Evolutionary conservation across 2,888 invertebrate species (phyloP), one percentile per base, ranked within the genome.

Genomic region (Apotomis betuletana): DNA sequence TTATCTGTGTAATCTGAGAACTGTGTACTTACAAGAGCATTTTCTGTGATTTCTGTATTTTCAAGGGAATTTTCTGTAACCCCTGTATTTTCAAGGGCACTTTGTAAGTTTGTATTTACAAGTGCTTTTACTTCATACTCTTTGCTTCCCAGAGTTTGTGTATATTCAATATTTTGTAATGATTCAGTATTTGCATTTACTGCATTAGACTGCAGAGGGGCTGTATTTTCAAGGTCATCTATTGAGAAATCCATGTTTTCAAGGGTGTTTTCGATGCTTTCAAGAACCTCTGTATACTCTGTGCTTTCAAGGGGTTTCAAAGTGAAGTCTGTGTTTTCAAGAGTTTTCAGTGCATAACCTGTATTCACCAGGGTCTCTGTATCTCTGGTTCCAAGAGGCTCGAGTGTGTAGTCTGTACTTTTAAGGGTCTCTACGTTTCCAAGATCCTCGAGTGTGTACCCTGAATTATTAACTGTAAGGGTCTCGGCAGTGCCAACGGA

Each of bases 271-370:
- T 49, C 49, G 10, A 49, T 49, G 9, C 49, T 49, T 49, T 49
- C 49, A 10, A 49, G 49, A 10, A 3, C 49, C 41, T 41, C 4
- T 27, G 55, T 12, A n/a, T 51, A 51, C 49, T 62, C 41, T 44
- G 55, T 55, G 4, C 12, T 41, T 27, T 10, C 10, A 8, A 41
- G 41, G 5, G 15, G 5, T 15, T 54, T 13, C 15, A 15, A 38
- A 55, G 8, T n/a, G 27, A 54, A 65, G n/a, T 65, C 64, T 5
- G 44, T 9, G n/a, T n/a, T 46, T 27, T 9, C 57, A 8, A 65
- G 65, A 15, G 57, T 36, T 36, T 46, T 55, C 1, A 65, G n/a
- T 46, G 3, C 46, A 12, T 65, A 65, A 13, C 57, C 65, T 27
- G 55, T 55, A 8, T n/a, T 64, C n/a, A 27, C 54, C n/a, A 46